Percentiles rank a stretch among this genome's conserved stretches.
phyloP scores from a whole-genome alignment of 1,140 invertebrate genomes.

The Drosophila nebulosa region DNA sequence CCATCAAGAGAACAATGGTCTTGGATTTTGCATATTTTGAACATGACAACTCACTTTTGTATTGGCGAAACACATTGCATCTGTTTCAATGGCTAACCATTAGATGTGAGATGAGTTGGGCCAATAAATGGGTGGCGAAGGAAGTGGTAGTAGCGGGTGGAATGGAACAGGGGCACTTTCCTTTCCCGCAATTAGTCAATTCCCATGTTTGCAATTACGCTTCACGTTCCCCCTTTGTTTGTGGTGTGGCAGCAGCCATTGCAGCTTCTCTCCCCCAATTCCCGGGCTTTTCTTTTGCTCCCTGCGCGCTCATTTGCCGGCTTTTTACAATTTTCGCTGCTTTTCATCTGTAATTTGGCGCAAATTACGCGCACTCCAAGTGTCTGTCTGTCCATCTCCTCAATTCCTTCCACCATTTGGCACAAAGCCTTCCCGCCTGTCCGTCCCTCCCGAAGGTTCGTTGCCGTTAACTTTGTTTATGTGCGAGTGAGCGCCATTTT shows the following conservation, averaged over 20 bases:
- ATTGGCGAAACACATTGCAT: neutral
- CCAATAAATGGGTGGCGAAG: neutral
- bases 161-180: slow-evolving; percentile 4
- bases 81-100: slow-evolving; percentile 15
- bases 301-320: slow-evolving; percentile 8
- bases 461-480: slow-evolving; percentile 54
- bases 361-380: slow-evolving; percentile 54
- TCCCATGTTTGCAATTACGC: slow-evolving; percentile 56
- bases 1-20: neutral
- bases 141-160: neutral
- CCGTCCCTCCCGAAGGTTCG: neutral
- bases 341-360: slow-evolving; percentile 63
- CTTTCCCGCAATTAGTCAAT: slow-evolving; percentile 64
- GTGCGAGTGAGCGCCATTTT: slow-evolving; percentile 17
- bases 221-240: slow-evolving; percentile 7
- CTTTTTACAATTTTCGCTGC: slow-evolving; percentile 56
- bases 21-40: neutral
- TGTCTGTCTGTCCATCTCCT: slow-evolving; percentile 19
- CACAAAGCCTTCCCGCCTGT: neutral
- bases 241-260: neutral
- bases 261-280: neutral
- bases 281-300: neutral
- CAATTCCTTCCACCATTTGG: neutral
- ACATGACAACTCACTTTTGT: neutral
- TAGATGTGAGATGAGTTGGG: neutral